phyloP scores from a whole-genome alignment of 2,113 vertebrate genomes.

The Tylochromis polylepis region DNA sequence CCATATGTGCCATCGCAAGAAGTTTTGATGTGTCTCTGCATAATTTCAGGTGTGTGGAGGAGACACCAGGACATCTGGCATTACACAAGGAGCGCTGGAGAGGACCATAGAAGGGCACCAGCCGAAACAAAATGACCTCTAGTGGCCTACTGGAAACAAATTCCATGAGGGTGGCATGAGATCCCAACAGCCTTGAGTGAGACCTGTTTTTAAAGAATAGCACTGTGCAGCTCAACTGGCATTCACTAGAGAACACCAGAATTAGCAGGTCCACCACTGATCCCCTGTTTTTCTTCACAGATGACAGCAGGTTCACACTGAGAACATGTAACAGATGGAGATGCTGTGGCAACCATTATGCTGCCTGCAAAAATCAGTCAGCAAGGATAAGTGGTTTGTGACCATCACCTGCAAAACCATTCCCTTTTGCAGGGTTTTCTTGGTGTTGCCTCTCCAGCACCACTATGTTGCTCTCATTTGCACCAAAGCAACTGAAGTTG shows the following conservation, averaged over 20 bases:
- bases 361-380: not conserved
- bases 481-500: not conserved
- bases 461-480: not conserved
- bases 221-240: not conserved
- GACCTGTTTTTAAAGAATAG: not conserved
- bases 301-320: not conserved
- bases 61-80: not conserved
- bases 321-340: not conserved
- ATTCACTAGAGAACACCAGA: not conserved
- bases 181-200: not conserved
- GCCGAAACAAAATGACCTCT: not conserved
- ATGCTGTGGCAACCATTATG: not conserved
- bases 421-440: not conserved
- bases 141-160: not conserved
- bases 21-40: not conserved
- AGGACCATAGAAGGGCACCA: not conserved
- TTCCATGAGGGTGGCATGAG: not conserved
- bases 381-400: not conserved
- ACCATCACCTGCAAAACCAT: not conserved
- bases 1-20: not conserved
- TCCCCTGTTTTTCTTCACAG: not conserved
- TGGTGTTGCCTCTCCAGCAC: not conserved
- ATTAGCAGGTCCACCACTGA: not conserved
- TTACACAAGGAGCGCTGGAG: not conserved
- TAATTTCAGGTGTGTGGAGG: not conserved